Base-by-base conservation (phyloP, 2,888 invertebrate species). In the Lampropteryx suffumata region DNA sequence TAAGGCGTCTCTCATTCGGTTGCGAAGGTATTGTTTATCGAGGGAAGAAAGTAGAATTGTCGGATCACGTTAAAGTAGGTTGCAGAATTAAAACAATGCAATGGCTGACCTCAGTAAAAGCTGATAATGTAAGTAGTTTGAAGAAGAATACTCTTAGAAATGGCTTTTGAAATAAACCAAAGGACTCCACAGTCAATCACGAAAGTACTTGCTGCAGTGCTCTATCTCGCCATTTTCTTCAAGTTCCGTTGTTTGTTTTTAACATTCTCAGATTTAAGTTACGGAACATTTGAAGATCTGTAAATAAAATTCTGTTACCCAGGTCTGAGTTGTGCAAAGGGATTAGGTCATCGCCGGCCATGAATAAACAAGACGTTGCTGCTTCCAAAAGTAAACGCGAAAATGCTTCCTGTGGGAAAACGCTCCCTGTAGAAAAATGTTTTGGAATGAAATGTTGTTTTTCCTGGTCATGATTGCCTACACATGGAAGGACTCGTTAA, bases 251-350 rank as follows among this genome's bases (percentile, higher is more conserved):
- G 57, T 62, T 60, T 61, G 55, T 59, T 48, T 64, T 45, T 44
- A 41, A 43, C 54, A 48, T 41, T 33, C 28, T 13, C n/a, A 42
- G 51, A 61, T 67, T 63, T 64, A 66, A 50, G 56, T 46, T 52
- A 41, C 44, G 51, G 44, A 46, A 46, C 54, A 51, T 57, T 61
- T 51, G 55, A 54, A 61, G 66, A 66, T 62, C 52, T 55, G 61
- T 64, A 67, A 63, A 67, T 64, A 69, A 64, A 67, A 27, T 6
- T n/a, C 10, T 35, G 40, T 13, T 45, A 13, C 37, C 39, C 26
- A 13, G 40, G 37, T 32, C 32, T 24, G 42, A 37, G 17, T 12
- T n/a, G 9, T 36, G 40, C 39, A 32, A 26, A 3, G 30, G 9
- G 36, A 48, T 41, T 11, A 34, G 14, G 35, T 29, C 28, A 35